Conservation (phyloP, 2,113 vertebrate genomes). For the Alaudala cheleensis region DNA sequence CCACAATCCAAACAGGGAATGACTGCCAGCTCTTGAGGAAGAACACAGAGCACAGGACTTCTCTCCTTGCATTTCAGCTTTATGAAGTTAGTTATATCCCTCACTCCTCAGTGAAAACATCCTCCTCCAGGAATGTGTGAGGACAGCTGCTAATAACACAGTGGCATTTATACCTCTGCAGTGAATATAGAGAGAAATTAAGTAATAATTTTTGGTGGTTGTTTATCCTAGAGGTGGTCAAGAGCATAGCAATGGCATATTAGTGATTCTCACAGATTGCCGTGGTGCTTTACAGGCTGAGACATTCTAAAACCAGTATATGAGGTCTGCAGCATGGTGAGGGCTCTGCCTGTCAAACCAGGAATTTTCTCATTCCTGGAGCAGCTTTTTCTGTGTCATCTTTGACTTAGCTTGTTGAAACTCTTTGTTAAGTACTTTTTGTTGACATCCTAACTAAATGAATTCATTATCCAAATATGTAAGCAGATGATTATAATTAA, state of each 20-base stretch:
- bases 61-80: not conserved
- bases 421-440: not conserved
- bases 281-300: not conserved
- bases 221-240: not conserved
- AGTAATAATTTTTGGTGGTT: not conserved
- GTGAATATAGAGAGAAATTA: not conserved
- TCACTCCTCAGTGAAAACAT: not conserved
- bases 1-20: not conserved
- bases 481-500: not conserved
- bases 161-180: not conserved
- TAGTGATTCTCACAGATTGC: not conserved
- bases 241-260: not conserved
- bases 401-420: not conserved
- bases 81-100: not conserved
- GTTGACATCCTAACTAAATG: not conserved
- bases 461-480: not conserved
- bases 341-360: not conserved
- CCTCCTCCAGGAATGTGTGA: not conserved
- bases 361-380: not conserved
- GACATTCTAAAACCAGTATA: not conserved
- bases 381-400: not conserved
- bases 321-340: not conserved
- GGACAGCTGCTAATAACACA: not conserved
- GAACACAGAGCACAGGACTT: not conserved
- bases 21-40: not conserved